Evolutionary conservation across 2,797 vertebrate species (phyloP), one percentile per base, ranked within the genome.

Genomic region (Psittacula derbiana): DNA sequence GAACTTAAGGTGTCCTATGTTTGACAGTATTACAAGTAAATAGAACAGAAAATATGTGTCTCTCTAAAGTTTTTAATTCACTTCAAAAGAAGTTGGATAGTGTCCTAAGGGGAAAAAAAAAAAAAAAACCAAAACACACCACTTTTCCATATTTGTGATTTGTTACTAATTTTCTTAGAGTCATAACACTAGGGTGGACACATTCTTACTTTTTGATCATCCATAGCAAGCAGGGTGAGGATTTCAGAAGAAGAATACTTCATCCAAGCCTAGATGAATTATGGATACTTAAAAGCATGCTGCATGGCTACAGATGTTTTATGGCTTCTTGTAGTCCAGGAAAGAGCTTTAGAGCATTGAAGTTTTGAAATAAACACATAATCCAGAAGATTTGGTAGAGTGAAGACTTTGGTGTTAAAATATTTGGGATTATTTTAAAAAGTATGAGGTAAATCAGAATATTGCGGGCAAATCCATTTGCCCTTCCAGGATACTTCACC

Each of bases 71-170:
- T 75, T 75, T 86, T 38, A 40, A 40, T 43, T 25, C 3, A 62
- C 49, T 62, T 62, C 38, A 40, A 46, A 62, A 62, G 15, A 62
- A 24, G 2, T 21, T 86, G n/a, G 16, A 21, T 40, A 25, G 6
- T 12, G 25, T 69, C 12, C 11, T 47, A 16, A 27, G 8, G 4
- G 6, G 0, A 0, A 11, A 0, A 16, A 33, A 43, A 65, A 36
- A 27, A 8, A n/a, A 43, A 71, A n/a, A n/a, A n/a, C n/a, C n/a
- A n/a, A n/a, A n/a, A n/a, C n/a, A 31, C 17, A 19, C 2, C 11
- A 4, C 3, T 41, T 75, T 50, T 58, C 20, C 5, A 10, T 33
- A 40, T 62, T 86, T 80, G 4, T 50, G 8, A 49, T 52, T 58
- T 70, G n/a, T 27, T 65, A 28, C 15, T 31, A 3, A 38, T 75